Evolutionary conservation across 2,888 invertebrate species (phyloP).

Genomic region (Drosophila setosimentum): DNA sequence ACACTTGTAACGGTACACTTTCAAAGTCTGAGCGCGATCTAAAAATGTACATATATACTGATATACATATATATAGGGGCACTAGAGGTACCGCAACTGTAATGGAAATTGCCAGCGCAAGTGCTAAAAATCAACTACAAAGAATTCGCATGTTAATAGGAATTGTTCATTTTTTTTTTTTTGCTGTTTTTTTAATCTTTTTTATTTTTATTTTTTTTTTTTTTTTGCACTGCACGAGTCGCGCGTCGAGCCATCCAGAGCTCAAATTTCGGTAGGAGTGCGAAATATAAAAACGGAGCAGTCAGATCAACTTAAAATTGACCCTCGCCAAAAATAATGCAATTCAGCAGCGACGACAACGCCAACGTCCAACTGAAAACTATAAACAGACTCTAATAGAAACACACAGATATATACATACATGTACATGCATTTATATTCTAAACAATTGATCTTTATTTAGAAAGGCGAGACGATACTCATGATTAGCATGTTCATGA

Average conservation of each 20-base stretch:
- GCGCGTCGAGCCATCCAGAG: constrained; percentile 44
- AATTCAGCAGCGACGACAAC: constrained; percentile 59
- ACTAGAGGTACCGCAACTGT: constrained; percentile 9
- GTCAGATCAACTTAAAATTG: constrained; percentile 36
- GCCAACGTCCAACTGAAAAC: constrained; percentile 42
- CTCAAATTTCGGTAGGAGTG: constrained; percentile 65
- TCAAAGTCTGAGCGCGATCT: constrained; percentile 43
- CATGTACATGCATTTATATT: constrained; percentile 35
- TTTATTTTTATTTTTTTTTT: constrained; percentile 11
- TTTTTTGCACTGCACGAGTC: constrained; percentile 42
- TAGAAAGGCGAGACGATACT: constrained; percentile 50
- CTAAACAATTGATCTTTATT: constrained; percentile 76
- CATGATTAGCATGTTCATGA: constrained; percentile 13
- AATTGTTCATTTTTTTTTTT: constrained; percentile 8
- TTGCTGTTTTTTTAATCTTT: not conserved
- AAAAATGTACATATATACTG: not conserved
- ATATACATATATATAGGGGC: no score
- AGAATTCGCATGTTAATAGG: constrained; percentile 60
- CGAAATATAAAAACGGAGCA: constrained; percentile 55
- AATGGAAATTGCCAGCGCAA: constrained; percentile 51
- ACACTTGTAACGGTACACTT: constrained; percentile 40
- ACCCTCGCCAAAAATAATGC: constrained; percentile 72
- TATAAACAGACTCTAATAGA: constrained; percentile 22
- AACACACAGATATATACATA: constrained; percentile 10
- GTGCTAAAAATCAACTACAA: constrained; percentile 51